phyloP scores from a whole-genome alignment of 2,797 vertebrate genomes.

The Leuciscus waleckii region DNA sequence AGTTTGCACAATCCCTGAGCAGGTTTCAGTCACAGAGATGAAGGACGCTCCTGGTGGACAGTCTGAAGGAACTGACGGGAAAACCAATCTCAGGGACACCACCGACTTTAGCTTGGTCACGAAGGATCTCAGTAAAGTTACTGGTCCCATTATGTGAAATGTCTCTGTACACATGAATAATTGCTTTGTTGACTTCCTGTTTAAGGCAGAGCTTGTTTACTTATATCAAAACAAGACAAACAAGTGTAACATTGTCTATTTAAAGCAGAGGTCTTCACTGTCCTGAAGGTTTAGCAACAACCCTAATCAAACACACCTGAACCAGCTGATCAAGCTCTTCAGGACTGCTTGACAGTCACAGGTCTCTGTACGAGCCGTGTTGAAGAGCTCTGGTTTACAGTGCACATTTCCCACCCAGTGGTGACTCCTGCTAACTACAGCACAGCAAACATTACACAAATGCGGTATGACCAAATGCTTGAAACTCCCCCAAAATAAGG shows the following conservation, averaged over 20 bases:
- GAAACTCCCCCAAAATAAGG: not conserved
- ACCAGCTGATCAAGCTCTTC: not conserved
- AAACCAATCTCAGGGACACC: slow-evolving; percentile 73
- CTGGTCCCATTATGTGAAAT: slow-evolving; percentile 19
- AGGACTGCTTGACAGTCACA: not conserved
- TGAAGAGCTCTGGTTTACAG: not conserved
- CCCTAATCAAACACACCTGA: not conserved
- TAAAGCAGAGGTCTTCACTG: not conserved
- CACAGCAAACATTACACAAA: not conserved
- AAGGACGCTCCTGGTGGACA: slow-evolving; percentile 71
- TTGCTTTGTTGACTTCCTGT: slow-evolving; percentile 77
- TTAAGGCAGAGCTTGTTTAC: not conserved
- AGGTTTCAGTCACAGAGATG: slow-evolving; percentile 82
- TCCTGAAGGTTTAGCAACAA: not conserved
- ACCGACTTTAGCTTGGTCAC: slow-evolving; percentile 75
- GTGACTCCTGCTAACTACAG: not conserved
- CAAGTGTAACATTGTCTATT: not conserved
- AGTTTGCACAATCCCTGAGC: slow-evolving; percentile 73
- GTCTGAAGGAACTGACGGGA: slow-evolving; percentile 77
- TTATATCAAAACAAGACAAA: slow-evolving; percentile 2
- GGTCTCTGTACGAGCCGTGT: not conserved
- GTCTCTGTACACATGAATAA: slow-evolving; percentile 74
- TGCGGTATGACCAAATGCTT: not conserved
- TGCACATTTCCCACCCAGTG: slow-evolving; percentile 9
- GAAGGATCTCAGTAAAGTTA: slow-evolving; percentile 67